Evolutionary conservation across 2,797 vertebrate genomes (phyloP).

Genomic region (Scarus forsteni): DNA sequence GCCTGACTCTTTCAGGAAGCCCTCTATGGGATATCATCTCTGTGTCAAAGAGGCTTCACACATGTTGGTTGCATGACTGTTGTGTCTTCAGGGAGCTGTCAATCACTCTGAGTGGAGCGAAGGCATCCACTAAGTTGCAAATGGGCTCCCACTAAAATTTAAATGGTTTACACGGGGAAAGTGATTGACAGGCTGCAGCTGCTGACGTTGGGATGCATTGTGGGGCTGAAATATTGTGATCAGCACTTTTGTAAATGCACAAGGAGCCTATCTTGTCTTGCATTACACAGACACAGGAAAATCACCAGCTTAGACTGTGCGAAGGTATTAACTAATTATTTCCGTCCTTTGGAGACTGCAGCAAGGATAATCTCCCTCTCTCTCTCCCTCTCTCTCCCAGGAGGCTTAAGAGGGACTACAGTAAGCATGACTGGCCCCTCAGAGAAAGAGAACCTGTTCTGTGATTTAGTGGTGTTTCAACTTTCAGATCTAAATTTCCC

Average conservation of each 20-base stretch:
- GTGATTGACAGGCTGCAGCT: constrained; percentile 44
- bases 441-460: constrained; percentile 44
- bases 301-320: constrained; percentile 66
- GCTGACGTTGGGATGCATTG: constrained; percentile 16
- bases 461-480: constrained; percentile 37
- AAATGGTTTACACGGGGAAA: constrained; percentile 52
- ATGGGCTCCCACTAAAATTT: constrained; percentile 52
- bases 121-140: constrained; percentile 46
- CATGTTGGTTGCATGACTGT: constrained; percentile 41
- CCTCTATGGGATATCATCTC: constrained; percentile 1
- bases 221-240: constrained; percentile 17
- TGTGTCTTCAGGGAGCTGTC: constrained; percentile 62
- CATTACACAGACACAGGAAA: constrained; percentile 59
- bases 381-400: constrained; percentile 68
- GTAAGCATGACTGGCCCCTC: constrained; percentile 66
- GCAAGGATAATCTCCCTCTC: constrained; percentile 69
- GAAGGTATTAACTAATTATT: constrained; percentile 81
- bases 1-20: constrained; percentile 32
- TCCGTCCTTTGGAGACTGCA: constrained; percentile 70
- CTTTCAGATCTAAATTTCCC: constrained; percentile 27
- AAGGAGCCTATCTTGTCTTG: constrained; percentile 45
- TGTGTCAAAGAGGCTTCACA: constrained; percentile 31
- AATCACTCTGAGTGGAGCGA: constrained; percentile 22
- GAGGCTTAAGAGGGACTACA: constrained; percentile 72
- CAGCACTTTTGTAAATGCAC: constrained; percentile 50